phyloP scores from a whole-genome alignment of 2,113 vertebrate genomes.

The Herpailurus yagouaroundi region DNA sequence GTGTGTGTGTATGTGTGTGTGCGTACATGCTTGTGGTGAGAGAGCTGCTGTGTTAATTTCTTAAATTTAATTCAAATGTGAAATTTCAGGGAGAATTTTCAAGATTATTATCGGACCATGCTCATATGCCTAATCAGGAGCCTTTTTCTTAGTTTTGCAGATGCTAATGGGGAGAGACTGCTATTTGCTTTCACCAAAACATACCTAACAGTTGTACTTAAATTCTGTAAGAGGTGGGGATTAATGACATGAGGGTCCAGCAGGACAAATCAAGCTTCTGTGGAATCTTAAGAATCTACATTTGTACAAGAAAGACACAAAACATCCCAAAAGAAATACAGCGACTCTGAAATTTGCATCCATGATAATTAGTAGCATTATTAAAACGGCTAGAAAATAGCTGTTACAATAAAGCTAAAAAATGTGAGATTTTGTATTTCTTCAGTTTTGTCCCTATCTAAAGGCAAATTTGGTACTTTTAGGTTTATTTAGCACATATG shows the following conservation, averaged over 20 bases:
- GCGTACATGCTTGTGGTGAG: not conserved
- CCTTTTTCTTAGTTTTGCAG: not conserved
- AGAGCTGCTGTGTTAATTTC: not conserved
- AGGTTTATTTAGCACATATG: not conserved
- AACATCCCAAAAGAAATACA: not conserved
- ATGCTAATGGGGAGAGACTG: not conserved
- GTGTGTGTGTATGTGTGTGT: not conserved
- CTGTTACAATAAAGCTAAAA: not conserved
- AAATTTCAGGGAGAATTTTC: not conserved
- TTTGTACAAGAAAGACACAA: not conserved
- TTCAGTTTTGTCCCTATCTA: not conserved
- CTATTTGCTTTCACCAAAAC: not conserved
- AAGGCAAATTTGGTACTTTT: not conserved
- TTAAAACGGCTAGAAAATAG: not conserved
- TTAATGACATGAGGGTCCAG: not conserved
- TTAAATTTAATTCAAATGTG: not conserved
- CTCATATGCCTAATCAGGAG: not conserved
- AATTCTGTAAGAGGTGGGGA: not conserved
- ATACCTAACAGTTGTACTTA: not conserved
- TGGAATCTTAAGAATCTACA: not conserved
- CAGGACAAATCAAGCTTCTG: not conserved
- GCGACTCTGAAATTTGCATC: not conserved
- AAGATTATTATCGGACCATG: not conserved
- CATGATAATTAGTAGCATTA: not conserved
- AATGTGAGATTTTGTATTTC: not conserved